Base-by-base conservation (phyloP, 1,140 invertebrate genomes). In the Drosophila ironensis region DNA sequence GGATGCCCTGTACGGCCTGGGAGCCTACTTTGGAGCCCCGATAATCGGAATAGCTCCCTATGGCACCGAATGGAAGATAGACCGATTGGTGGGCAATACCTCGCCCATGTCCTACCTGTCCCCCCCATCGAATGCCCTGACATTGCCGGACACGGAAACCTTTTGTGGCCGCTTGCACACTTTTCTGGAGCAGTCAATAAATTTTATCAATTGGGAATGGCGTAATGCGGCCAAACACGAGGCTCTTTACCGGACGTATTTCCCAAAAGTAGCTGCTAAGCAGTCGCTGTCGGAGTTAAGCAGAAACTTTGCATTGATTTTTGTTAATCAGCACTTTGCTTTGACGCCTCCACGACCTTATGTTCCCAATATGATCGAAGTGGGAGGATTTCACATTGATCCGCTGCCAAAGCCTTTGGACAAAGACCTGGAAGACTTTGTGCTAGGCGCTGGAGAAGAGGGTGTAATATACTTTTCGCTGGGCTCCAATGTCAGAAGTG, bases 401-500 rank as follows among this genome's bases (percentile, higher is more conserved):
- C 92, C 42, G 91, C 64, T 61, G 0, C 14, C 67, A 0, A 56
- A 40, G 3, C 9, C 90, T 7, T 59, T 92, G 7, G 45, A 67
- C 1, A 24, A 27, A 0, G 42, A 59, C 1, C 59, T 92, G 0
- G 82, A 92, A 78, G 86, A 90, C 24, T 91, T 93, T 61, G 72
- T 94, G 19, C 92, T 94, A 51, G 87, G 90, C 17, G 90, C 92
- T 1, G 59, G 54, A 1, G 87, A 78, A 1, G 44, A 93, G 6
- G 93, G 92, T 4, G 91, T 91, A 1, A 86, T 94, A 3, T 93
- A 92, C 28, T 92, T 94, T 38, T 93, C 91, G 28, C 90, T 94
- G 17, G 93, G 93, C 5, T 27, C 30, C 3, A 38, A 38, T 1
- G 92, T 93, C 0, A 92, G 92, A 72, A 71, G 81, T 38, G 88